Base-by-base conservation (phyloP, 2,888 invertebrate species). In the Melanostoma scalare region DNA sequence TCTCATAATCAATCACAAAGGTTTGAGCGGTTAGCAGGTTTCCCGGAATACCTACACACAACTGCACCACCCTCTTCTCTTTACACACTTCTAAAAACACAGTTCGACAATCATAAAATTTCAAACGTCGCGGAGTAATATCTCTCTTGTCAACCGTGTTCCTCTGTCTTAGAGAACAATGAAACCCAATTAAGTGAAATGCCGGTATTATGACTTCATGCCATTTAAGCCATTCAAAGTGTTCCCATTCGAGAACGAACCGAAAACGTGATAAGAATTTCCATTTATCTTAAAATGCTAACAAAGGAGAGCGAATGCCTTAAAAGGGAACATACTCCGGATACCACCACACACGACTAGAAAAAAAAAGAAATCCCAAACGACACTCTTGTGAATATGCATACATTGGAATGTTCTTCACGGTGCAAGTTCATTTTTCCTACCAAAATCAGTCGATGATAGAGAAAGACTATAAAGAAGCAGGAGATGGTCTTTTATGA, bases 181-280 rank as follows among this genome's bases (percentile, higher is more conserved):
- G 36, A 61, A 48, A 48, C 58, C 8, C n/a, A 63, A 48, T 63
- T 10, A 36, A 48, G 20, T 38, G 9, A 48, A 48, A 48, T 36
- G 9, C n/a, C 8, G 35, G 44, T 10, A 31, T 42, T 42, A 1
- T 31, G 3, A 74, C 35, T 50, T 20, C 33, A 74, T 74, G 36
- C 8, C 44, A 38, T 44, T 33, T 44, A 74, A 56, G 36, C 10
- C 67, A 42, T 36, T 52, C 30, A 44, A 67, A 33, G 6, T 46
- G 6, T 40, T 46, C 31, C 61, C 55, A 68, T 20, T 75, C 56
- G 53, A 38, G 68, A 20, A 1, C 56, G 48, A 69, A 61, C 40
- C 50, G 46, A 76, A 69, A 69, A 69, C 69, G 69, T 76, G 76
- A 76, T 76, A 69, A 76, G 69, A 76, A 76, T 76, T 61, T 61